Evolutionary conservation across 2,888 invertebrate genomes (phyloP).

Genomic region (Trichogramma dendrolimi): DNA sequence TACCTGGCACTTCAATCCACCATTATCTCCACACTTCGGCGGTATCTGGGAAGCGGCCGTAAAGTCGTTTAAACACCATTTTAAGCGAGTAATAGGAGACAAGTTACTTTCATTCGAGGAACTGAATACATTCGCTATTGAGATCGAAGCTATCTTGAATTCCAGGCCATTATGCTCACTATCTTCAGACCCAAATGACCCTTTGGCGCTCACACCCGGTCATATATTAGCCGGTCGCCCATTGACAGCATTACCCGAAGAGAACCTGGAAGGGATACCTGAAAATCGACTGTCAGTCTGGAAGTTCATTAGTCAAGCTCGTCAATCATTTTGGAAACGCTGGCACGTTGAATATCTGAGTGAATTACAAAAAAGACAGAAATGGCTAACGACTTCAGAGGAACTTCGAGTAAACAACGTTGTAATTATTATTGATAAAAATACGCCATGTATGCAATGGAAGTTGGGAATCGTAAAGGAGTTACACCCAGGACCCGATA

Average conservation of each 20-base stretch:
- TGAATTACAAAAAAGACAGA: conserved; percentile 34
- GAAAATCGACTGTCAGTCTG: conserved; percentile 32
- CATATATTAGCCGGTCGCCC: too few relatives aligned
- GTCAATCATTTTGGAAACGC: conserved; percentile 33
- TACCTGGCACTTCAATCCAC: too few relatives aligned
- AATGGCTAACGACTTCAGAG: conserved; percentile 29
- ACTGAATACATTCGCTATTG: conserved; percentile 18
- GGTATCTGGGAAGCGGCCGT: conserved; percentile 34
- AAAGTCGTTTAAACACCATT: conserved; percentile 29
- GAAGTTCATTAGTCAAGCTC: conserved; percentile 30
- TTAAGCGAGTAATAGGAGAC: conserved; percentile 18
- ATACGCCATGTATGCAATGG: conserved; percentile 32
- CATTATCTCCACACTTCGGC: conserved; percentile 26
- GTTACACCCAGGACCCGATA: conserved; percentile 34
- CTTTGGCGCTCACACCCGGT: conserved; percentile 11
- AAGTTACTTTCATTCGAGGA: conserved; percentile 20
- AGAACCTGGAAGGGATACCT: too few relatives aligned
- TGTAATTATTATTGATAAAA: conserved; percentile 32
- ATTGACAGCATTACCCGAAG: too few relatives aligned
- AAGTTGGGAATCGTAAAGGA: conserved; percentile 29
- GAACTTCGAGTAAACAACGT: conserved; percentile 25
- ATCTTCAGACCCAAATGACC: conserved; percentile 26
- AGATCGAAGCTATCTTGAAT: conserved; percentile 26
- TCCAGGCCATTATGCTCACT: conserved; percentile 20
- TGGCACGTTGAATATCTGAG: conserved; percentile 33